Percentiles rank a stretch among this genome's conserved stretches.
phyloP scores from a whole-genome alignment of 2,888 invertebrate genomes.

The Hoplodrina ambigua region DNA sequence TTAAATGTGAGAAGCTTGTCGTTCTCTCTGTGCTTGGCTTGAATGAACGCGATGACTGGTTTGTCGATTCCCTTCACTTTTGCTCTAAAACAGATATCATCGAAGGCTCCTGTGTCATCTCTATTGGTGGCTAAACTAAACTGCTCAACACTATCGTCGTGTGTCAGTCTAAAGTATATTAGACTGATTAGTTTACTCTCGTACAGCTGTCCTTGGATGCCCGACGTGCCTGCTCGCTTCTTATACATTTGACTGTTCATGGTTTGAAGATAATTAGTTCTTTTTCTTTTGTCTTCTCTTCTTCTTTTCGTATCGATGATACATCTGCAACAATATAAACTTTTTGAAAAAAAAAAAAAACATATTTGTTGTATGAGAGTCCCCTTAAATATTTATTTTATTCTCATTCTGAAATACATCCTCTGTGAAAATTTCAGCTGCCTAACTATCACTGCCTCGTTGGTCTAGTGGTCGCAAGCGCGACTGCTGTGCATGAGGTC shows the following conservation, averaged over 20 bases:
- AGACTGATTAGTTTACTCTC: slow-evolving; percentile 59
- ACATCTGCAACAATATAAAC: too few species aligned
- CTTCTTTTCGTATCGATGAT: too few species aligned
- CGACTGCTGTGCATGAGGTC: too few species aligned
- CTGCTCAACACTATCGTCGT: slow-evolving; percentile 36
- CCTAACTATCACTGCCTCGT: too few species aligned
- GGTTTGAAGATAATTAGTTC: not conserved
- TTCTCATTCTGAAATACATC: too few species aligned
- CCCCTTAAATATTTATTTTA: too few species aligned
- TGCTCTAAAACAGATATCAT: slow-evolving; percentile 56
- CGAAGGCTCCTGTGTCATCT: slow-evolving; percentile 55
- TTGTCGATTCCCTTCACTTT: slow-evolving; percentile 34
- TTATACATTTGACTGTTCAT: slow-evolving; percentile 15
- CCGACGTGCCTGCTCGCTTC: slow-evolving; percentile 48
- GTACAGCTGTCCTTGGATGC: slow-evolving; percentile 59
- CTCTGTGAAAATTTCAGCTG: too few species aligned
- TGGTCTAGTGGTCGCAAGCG: too few species aligned
- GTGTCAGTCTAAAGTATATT: slow-evolving; percentile 44
- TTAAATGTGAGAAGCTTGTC: slow-evolving; percentile 31
- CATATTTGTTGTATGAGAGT: too few species aligned
- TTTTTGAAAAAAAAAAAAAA: too few species aligned
- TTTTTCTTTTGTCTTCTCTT: not conserved
- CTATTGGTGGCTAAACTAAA: slow-evolving; percentile 59
- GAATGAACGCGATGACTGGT: slow-evolving; percentile 48
- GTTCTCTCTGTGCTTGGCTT: slow-evolving; percentile 57